Base-by-base conservation (phyloP, 2,113 vertebrate genomes). In the Agapornis roseicollis region DNA sequence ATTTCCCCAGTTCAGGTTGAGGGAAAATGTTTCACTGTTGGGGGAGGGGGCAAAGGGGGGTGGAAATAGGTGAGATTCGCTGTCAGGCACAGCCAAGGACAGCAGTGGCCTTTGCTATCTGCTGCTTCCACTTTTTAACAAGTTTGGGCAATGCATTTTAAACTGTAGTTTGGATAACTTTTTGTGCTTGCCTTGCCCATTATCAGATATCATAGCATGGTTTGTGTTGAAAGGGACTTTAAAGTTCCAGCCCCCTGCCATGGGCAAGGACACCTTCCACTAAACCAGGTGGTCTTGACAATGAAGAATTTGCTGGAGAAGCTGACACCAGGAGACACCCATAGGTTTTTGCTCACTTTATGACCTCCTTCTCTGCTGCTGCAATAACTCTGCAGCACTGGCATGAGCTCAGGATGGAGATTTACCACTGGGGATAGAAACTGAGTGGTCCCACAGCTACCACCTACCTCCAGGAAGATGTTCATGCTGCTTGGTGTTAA, bases 391-490 rank as follows among this genome's bases (percentile, higher is more conserved):
- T 81, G 61, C 46, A 90, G 41, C 72, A 65, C 65, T 4, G 3
- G 7, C 29, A 15, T 24, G 28, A 79, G 42, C 16, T 64, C 56
- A 39, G 73, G 70, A 82, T 56, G 71, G 47, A 52, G 39, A 37
- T 42, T 11, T 5, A n/a, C 41, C 28, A 5, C 49, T 9, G 29
- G 31, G 15, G 37, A 41, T 46, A 55, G 42, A 66, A 49, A 17
- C 28, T 23, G 58, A 53, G 20, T 0, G 0, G 39, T 47, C 12
- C 42, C 50, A 49, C 60, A 39, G 37, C 71, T 37, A 7, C 25
- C 5, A 2, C 58, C 25, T 3, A 0, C 31, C 29, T 60, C 42
- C 52, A 52, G 73, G 82, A 85, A 86, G 64, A 33, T 6, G 60
- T 69, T 33, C 17, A 0, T 31, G 42, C 46, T 4, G 4, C 22